These are phyloP conservation scores for Ommatoiulus sabulosus DNA, from an alignment of 2,888 invertebrate genomes.

Conservation along the genomic window DNA sequence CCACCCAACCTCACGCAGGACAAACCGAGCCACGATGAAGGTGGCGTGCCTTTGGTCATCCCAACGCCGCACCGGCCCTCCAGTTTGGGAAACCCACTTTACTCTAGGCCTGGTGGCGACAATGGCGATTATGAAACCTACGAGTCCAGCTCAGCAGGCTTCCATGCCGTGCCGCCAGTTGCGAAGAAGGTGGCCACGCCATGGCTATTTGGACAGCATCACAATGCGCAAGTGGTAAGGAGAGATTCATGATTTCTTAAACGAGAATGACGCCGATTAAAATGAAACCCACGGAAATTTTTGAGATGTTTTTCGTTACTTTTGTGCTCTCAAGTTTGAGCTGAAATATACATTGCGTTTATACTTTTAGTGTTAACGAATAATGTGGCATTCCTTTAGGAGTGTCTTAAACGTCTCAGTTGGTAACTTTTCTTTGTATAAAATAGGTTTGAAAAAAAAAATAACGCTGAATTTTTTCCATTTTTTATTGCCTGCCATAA, in stretches of 20 bases:
- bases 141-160: not conserved
- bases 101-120: not conserved
- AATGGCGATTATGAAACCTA: slow-evolving; percentile 18
- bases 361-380: too few species aligned
- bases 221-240: slow-evolving; percentile 71
- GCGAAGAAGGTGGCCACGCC: slow-evolving; percentile 60
- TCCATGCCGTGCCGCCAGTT: not conserved
- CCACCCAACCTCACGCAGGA: slow-evolving; percentile 46
- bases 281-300: too few species aligned
- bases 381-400: too few species aligned
- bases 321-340: too few species aligned
- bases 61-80: slow-evolving; percentile 37
- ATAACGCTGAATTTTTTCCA: too few species aligned
- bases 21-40: slow-evolving; percentile 7
- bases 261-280: too few species aligned
- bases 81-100: not conserved
- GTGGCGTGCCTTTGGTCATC: slow-evolving; percentile 7
- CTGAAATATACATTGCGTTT: too few species aligned
- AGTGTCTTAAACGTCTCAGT: too few species aligned
- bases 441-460: too few species aligned
- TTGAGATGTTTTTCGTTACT: too few species aligned
- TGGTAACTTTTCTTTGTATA: too few species aligned
- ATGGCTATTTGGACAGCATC: slow-evolving; percentile 73
- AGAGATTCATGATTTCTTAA: not conserved
- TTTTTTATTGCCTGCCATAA: too few species aligned